Base-by-base conservation (phyloP, 2,113 vertebrate species). In the Catagonus wagneri region DNA sequence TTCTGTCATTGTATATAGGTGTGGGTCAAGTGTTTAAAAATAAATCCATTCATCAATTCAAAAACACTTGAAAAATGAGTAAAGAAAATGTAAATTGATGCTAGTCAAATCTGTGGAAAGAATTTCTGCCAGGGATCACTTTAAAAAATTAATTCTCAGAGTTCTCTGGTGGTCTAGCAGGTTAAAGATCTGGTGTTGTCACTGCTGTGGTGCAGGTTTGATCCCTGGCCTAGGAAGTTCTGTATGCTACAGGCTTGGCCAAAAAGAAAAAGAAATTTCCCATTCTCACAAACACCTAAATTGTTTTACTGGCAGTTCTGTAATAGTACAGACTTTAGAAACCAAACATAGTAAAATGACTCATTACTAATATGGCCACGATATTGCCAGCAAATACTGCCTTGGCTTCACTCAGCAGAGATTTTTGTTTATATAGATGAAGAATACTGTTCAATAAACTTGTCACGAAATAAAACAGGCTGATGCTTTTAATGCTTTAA, bases 371-470 rank as follows among this genome's bases (percentile, higher is more conserved):
- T 89, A 90, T 90, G 83, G 92, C 90, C 89, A 93, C 83, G 95
- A 7, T 44, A 76, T 52, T 83, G 15, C 90, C 91, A 36, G 36
- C 95, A 94, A 36, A 27, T 95, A 61, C 60, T 97, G 76, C 92
- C 32, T 63, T 96, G 58, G 89, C 96, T 86, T 88, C 72, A 75
- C 90, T 96, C 96, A 63, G 56, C 66, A 95, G 56, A 92, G 36
- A 72, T 94, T 96, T 86, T 78, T 66, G 25, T 83, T 97, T 96
- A 96, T 97, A 88, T 95, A 80, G 68, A 80, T 94, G 92, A 91
- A 96, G 84, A 96, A 96, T 97, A 97, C 60, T 97, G 93, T 96
- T 98, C 56, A 19, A n/a, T 97, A 92, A 97, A 97, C 85, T 83
- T 97, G 3, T 56, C 96, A 97, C 79, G 94, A 97, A 97, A 96